Base-by-base conservation (phyloP, 2,888 invertebrate species). In the Oscheius sp. region DNA sequence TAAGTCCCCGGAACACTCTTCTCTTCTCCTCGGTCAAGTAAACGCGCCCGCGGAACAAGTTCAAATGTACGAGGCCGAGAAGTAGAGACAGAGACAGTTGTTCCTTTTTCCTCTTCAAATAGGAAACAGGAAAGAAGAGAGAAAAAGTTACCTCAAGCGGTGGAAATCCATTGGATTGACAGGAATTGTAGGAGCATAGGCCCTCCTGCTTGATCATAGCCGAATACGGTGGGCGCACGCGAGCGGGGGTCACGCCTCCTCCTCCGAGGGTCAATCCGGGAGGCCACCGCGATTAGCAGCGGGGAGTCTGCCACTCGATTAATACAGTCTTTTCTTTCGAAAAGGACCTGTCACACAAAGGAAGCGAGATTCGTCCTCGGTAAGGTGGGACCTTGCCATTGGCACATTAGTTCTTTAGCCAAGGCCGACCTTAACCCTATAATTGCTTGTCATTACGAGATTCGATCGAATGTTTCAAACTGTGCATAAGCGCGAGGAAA, bases 131-230 rank as follows among this genome's bases (percentile, higher is more conserved):
- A 3, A 2, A 20, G 41, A 41, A 14, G 12, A 20, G 41, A 2
- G 41, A 14, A 24, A 26, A 50, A 26, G n/a, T 14, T 33, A 54
- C 54, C 54, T 54, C 54, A 20, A 54, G 32, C n/a, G 54, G 20
- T 0, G 54, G 54, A 36, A 54, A 54, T 6, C 33, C 30, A n/a
- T 51, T 14, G 4, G 12, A 24, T 17, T 54, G 22, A 41, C 41
- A 41, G 41, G 41, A 17, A 6, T 41, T 28, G 50, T 50, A 50
- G 50, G 50, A 50, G 54, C 33, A 54, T 17, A 36, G 54, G 12
- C 14, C 30, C 17, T 59, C 41, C 59, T 59, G 59, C 59, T 59
- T 59, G 44, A 59, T 24, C 59, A 59, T 59, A 59, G 41, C 59
- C 59, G 59, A 59, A 59, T 59, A 59, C 44, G 59, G 59, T 41